These are phyloP conservation scores for Quadroppia sp. DNA, from an alignment of 2,888 invertebrate species.

Conservation along the genomic window DNA sequence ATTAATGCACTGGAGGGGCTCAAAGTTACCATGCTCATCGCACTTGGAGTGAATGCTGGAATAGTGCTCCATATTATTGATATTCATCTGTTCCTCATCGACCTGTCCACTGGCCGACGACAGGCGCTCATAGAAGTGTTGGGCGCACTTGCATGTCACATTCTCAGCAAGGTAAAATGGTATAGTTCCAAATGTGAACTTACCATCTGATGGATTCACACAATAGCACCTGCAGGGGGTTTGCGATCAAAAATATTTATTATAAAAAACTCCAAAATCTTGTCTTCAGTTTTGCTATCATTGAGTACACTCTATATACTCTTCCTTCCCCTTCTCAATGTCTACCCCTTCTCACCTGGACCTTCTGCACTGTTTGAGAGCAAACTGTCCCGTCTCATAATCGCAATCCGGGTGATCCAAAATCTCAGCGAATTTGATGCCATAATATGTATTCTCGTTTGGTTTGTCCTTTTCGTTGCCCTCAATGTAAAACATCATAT, in stretches of 20 bases:
- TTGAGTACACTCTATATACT: no score
- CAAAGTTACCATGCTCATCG: conserved; percentile 14
- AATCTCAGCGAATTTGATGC: not conserved
- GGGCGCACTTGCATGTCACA: conserved; percentile 12
- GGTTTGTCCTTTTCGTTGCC: not conserved
- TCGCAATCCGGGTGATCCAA: not conserved
- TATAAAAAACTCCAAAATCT: no score
- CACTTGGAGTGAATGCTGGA: conserved; percentile 22
- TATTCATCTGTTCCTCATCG: not conserved
- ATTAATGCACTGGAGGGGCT: conserved; percentile 29
- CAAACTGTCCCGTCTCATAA: not conserved
- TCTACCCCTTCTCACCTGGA: not conserved
- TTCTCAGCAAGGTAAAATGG: not conserved
- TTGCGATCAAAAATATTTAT: no score
- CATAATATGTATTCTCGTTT: not conserved
- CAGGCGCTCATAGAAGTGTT: not conserved
- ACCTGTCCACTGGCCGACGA: not conserved
- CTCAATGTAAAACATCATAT: not conserved
- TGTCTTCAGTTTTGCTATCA: no score
- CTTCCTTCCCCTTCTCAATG: no score
- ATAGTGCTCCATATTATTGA: not conserved
- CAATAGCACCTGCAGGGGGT: not conserved
- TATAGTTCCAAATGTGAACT: conserved; percentile 8
- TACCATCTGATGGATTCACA: conserved; percentile 9
- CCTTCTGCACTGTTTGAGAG: not conserved